Evolutionary conservation across 2,888 invertebrate genomes (phyloP), one percentile per base, ranked within the genome.

Genomic region (Heterodera filipjevi): DNA sequence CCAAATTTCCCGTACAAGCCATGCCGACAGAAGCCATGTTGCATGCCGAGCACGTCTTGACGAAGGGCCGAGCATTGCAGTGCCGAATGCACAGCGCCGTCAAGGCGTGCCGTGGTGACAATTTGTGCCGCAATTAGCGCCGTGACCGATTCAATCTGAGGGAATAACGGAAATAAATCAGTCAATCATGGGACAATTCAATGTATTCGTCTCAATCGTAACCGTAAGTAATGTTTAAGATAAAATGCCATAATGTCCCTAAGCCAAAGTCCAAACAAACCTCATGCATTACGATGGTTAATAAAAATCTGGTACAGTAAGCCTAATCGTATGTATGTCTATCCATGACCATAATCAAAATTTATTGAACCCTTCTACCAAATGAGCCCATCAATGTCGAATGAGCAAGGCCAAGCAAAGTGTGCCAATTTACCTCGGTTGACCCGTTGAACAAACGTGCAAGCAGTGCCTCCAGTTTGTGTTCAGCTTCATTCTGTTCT

Each of bases 1-100:
- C 16, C n/a, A 78, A 79, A 81, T 84, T 59, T 0, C 12, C 53
- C n/a, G n/a, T 81, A 88, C 87, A 88, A 79, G 76, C 86, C 85
- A 72, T 85, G 83, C 64, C 83, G 79, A 77, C 88, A 88, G 66
- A 86, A 81, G 66, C 87, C 88, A 46, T 83, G 77, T 74, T 85
- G 81, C 79, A 86, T 85, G 35, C 79, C 83, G 30, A 66, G 49
- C 14, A 87, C 82, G 68, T 87, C 86, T 33, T 83, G 83, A 35
- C 84, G 83, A 78, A 84, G 84, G 12, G 83, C 81, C 66, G 84
- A 84, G 80, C 88, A 88, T 14, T 85, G 83, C 2, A 86, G 79
- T 5, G 83, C 79, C 16, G 85, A 81, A 27, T 84, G 84, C 19
- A 88, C 79, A 10, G 86, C 85, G 72, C 88, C 88, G 33, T 86